Evolutionary conservation across 2,888 invertebrate species (phyloP).

Genomic region (Amphipoea oculea): DNA sequence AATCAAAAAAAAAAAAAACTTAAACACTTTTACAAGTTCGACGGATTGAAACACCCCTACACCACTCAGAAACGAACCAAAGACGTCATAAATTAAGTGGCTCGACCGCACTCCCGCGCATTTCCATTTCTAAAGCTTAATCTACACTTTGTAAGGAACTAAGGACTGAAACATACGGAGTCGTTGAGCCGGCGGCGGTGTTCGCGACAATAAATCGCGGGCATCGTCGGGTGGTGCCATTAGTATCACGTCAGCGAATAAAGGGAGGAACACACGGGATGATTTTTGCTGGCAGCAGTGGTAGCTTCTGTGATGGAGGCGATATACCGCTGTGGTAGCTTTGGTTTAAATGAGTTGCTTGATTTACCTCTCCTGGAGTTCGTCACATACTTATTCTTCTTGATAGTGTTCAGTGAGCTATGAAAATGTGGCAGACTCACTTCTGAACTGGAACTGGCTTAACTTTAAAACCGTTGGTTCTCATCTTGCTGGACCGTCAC

Average conservation of each 20-base stretch:
- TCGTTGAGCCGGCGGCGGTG: conserved; percentile 64
- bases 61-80: conserved; percentile 37
- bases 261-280: conserved; percentile 56
- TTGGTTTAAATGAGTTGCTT: background rate
- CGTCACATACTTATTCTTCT: background rate
- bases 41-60: background rate
- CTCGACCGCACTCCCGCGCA: conserved; percentile 47
- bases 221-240: conserved; percentile 72
- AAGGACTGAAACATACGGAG: conserved; percentile 64
- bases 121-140: conserved; percentile 67
- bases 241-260: conserved; percentile 70
- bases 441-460: background rate
- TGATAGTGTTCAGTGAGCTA: background rate
- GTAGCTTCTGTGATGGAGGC: background rate
- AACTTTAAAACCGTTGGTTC: background rate
- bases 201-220: conserved; percentile 67
- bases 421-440: background rate
- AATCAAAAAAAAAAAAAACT: background rate
- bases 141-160: conserved; percentile 65
- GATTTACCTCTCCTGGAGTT: background rate
- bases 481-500: too few relatives aligned
- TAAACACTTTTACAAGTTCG: background rate
- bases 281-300: conserved; percentile 14
- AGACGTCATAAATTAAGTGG: conserved; percentile 59
- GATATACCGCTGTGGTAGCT: too few relatives aligned